Evolutionary conservation across 2,113 vertebrate species (phyloP), one percentile per base, ranked within the genome.

Genomic region (Neogale vison): DNA sequence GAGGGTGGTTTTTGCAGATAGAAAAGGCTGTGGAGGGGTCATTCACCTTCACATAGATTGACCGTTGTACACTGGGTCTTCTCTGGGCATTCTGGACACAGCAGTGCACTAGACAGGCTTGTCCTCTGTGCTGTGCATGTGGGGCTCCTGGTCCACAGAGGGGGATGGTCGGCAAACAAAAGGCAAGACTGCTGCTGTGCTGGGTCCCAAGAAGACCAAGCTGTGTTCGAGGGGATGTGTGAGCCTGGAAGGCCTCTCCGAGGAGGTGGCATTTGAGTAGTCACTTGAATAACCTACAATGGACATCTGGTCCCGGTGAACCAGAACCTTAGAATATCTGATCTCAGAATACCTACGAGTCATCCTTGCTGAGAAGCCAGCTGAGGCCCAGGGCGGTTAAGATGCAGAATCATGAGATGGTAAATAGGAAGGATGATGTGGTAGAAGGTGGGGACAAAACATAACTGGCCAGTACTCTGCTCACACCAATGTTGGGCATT

Each of bases 181-280:
- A 97, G 69, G n/a, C 45, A 34, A 29, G 47, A 59, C 31, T 24
- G 67, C 59, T 61, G 24, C 1, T 31, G 36, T 69, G 57, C 10
- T 42, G 11, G 21, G 3, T 85, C 55, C 42, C 9, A 23, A 4
- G 61, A 69, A 80, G 85, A 72, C 52, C 88, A 63, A 80, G n/a
- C 69, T 80, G 55, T 31, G 31, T 12, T 71, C 20, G 12, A 71
- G 57, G 23, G 26, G 18, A 7, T 20, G 31, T 7, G 52, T 47
- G 39, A 50, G 72, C 74, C 69, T 67, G 79, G 72, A 92, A 67
- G 45, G 65, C 77, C 39, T 72, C 92, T 42, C 65, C 47, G 87
- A 96, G 57, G 89, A 72, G 57, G 72, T 94, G 61, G 63, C 83
- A 39, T 77, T 89, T 72, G 63, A 90, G 45, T 47, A 95, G 3